These are phyloP conservation scores for Semotilus atromaculatus DNA, from an alignment of 2,797 vertebrate genomes.

Conservation along the genomic window DNA sequence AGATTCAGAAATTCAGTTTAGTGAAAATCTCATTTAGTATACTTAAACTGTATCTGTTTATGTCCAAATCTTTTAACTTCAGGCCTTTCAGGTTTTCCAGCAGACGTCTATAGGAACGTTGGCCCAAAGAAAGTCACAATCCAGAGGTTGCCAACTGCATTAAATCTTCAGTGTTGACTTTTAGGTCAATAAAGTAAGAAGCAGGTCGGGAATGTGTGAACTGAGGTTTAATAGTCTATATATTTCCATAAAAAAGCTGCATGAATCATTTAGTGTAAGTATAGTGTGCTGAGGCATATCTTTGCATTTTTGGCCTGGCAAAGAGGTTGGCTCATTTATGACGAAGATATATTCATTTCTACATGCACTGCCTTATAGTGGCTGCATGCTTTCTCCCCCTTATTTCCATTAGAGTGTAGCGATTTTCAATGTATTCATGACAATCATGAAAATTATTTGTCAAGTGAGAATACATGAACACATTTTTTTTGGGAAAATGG, in stretches of 20 bases:
- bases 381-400: no score
- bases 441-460: background rate
- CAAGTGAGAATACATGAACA: background rate
- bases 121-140: conserved; percentile 38
- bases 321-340: conserved; percentile 25
- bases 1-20: no score
- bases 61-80: conserved; percentile 33
- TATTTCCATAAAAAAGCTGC: conserved; percentile 56
- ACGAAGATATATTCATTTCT: conserved; percentile 1
- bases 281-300: conserved; percentile 32
- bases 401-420: background rate
- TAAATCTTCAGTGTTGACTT: conserved; percentile 56
- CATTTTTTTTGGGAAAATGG: background rate
- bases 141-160: conserved; percentile 48
- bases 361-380: background rate
- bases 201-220: conserved; percentile 49
- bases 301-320: conserved; percentile 35
- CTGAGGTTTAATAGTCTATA: conserved; percentile 46
- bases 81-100: conserved; percentile 37
- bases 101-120: conserved; percentile 41
- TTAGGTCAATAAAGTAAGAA: conserved; percentile 56
- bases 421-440: background rate
- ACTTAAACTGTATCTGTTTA: conserved; percentile 18
- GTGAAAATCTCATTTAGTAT: background rate
- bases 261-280: conserved; percentile 44